A percentile compares a stretch with the other conserved stretches of the same genome.
Evolutionary conservation across 2,797 vertebrate genomes (phyloP).

Genomic region (Psittacula derbiana): DNA sequence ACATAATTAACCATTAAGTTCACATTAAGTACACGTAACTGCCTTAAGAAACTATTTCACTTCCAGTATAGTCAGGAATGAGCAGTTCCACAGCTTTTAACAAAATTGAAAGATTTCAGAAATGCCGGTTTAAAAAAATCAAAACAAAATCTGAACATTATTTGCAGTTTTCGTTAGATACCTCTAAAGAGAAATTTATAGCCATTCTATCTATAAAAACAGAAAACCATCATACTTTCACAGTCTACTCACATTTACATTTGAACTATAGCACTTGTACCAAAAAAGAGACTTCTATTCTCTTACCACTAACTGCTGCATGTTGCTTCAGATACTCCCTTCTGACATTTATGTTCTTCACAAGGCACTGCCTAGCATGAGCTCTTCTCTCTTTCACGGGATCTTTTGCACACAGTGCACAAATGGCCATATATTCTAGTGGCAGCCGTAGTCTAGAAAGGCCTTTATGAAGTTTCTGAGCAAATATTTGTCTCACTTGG

Average conservation of each 20-base stretch:
- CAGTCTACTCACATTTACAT: background rate
- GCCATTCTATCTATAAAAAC: background rate
- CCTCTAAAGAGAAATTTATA: background rate
- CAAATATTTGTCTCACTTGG: slow-evolving; percentile 95
- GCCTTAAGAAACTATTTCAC: background rate
- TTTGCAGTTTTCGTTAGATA: background rate
- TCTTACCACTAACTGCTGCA: slow-evolving; percentile 93
- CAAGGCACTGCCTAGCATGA: slow-evolving; percentile 95
- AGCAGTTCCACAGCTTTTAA: background rate
- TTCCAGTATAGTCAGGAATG: background rate
- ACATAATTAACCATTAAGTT: background rate
- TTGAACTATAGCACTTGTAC: background rate
- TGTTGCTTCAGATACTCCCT: slow-evolving; percentile 98
- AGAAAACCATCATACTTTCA: background rate
- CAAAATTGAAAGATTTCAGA: background rate
- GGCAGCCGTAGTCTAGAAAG: slow-evolving; percentile 92
- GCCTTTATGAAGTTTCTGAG: slow-evolving; percentile 97
- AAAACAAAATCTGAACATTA: background rate
- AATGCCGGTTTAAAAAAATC: background rate
- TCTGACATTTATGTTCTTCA: slow-evolving; percentile 96
- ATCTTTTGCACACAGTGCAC: slow-evolving; percentile 95
- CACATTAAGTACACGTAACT: background rate
- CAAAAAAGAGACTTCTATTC: background rate
- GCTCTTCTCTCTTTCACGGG: slow-evolving; percentile 95
- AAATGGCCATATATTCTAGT: slow-evolving; percentile 96